Percentiles rank a stretch among this genome's conserved stretches.
Conservation (phyloP, 2,113 vertebrate genomes). For the Sylvilagus bachmani region DNA sequence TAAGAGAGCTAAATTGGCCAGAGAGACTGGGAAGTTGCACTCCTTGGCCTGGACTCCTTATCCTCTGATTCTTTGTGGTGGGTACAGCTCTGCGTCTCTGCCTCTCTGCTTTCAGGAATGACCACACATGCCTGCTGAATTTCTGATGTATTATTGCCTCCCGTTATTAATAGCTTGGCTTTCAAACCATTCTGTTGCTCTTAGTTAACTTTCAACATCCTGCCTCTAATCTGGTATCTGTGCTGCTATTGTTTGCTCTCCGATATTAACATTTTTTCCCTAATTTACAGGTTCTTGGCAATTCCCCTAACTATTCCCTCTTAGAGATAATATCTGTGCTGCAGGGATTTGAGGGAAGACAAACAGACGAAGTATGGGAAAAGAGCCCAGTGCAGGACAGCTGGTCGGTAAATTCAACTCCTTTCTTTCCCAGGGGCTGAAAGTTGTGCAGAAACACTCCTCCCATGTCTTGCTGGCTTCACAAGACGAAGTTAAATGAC, state of each 20-base stretch:
- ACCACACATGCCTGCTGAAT: neutral
- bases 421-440: neutral
- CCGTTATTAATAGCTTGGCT: neutral
- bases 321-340: neutral
- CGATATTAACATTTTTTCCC: neutral
- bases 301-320: neutral
- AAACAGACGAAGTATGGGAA: neutral
- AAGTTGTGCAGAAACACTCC: neutral
- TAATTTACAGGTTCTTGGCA: neutral
- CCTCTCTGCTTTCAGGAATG: neutral
- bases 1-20: neutral
- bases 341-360: neutral
- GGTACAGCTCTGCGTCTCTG: neutral
- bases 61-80: neutral
- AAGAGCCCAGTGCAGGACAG: neutral
- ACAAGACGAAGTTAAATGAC: neutral
- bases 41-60: neutral
- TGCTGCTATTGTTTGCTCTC: neutral
- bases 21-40: neutral
- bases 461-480: neutral
- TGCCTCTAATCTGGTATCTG: neutral
- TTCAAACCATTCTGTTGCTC: neutral
- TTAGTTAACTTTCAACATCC: neutral
- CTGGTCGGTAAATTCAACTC: neutral
- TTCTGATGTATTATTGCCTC: neutral